These are phyloP conservation scores for Hydrozoanthus gracilis DNA, from an alignment of 92 coral and sea anemone genomes.

Conservation along the genomic window DNA sequence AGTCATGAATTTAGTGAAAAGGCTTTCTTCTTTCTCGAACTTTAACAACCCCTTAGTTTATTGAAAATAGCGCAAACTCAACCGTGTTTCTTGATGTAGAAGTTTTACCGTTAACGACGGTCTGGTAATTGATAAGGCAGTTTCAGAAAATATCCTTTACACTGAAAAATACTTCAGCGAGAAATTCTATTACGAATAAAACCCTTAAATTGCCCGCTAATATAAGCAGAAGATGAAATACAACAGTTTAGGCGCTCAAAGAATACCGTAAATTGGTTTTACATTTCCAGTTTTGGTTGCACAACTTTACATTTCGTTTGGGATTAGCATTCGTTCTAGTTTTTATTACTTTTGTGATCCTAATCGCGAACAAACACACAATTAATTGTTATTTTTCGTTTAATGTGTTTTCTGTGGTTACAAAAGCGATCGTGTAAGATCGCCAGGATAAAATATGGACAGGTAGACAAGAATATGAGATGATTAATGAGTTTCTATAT, in stretches of 20 bases:
- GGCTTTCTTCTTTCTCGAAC: no score
- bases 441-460: slow-evolving; percentile 2
- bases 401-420: slow-evolving; percentile 16
- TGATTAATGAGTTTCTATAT: slow-evolving; percentile 31
- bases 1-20: no score
- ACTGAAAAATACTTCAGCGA: background rate
- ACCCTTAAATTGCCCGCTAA: background rate
- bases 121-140: no score
- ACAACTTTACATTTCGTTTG: slow-evolving; percentile 2
- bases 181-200: background rate
- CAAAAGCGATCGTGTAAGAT: slow-evolving; percentile 23
- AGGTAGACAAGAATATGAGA: background rate
- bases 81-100: no score
- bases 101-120: no score
- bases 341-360: slow-evolving; percentile 3
- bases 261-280: background rate
- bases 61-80: background rate
- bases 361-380: slow-evolving; percentile 6
- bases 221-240: background rate
- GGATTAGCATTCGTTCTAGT: slow-evolving; percentile 1
- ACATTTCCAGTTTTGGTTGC: background rate
- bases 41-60: background rate
- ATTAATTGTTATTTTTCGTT: slow-evolving; percentile 19
- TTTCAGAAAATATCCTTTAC: no score
- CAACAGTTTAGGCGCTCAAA: background rate